Percentiles rank a stretch among this genome's conserved stretches.
Evolutionary conservation across 2,797 vertebrate species (phyloP).

Genomic region (Sebastes nivosus): DNA sequence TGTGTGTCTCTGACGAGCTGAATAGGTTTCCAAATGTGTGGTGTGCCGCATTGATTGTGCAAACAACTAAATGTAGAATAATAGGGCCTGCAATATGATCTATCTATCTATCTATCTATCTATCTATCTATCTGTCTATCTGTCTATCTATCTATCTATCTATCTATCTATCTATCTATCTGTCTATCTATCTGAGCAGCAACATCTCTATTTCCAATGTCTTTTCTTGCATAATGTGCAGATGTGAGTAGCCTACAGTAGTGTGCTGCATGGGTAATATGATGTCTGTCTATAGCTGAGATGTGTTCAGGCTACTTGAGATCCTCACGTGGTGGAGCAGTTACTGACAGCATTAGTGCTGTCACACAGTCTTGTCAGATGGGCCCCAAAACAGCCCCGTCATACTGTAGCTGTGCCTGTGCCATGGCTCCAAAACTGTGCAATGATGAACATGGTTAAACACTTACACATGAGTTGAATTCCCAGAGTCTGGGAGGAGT

Average conservation of each 20-base stretch:
- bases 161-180: constrained; percentile 36
- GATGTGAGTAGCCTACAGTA: constrained; percentile 2
- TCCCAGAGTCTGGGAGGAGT: constrained; percentile 46
- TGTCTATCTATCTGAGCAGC: constrained; percentile 8
- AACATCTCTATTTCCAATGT: background rate
- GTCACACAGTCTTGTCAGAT: constrained; percentile 16
- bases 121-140: constrained; percentile 50
- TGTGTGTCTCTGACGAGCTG: background rate
- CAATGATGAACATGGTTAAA: constrained; percentile 19
- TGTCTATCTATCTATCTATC: constrained; percentile 46
- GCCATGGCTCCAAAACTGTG: constrained; percentile 16
- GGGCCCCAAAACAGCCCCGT: constrained; percentile 24
- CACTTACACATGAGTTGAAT: constrained; percentile 53
- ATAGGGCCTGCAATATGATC: constrained; percentile 27
- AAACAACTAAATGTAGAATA: constrained; percentile 25
- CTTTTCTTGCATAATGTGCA: constrained; percentile 20
- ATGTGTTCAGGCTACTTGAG: constrained; percentile 35
- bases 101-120: constrained; percentile 34
- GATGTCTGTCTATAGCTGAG: constrained; percentile 13
- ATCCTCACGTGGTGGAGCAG: constrained; percentile 41
- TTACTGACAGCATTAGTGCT: constrained; percentile 33
- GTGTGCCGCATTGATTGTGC: constrained; percentile 41
- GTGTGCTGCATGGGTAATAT: constrained; percentile 12
- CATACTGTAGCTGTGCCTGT: background rate
- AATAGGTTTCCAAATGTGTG: constrained; percentile 12